Conservation (phyloP, 2,797 vertebrate genomes). For the Scleropages formosus region DNA sequence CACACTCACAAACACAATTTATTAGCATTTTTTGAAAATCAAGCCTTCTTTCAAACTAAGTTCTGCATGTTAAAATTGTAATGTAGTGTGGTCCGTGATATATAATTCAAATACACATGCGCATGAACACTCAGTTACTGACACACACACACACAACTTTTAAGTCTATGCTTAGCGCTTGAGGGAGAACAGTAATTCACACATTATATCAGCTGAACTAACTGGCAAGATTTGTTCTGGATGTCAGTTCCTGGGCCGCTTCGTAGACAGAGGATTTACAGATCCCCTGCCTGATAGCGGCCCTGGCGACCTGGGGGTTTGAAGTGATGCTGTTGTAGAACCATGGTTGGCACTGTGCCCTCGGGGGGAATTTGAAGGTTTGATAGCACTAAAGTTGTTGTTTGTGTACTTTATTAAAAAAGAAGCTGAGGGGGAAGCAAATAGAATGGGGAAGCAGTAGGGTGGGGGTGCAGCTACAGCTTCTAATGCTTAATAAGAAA, state of each 20-base stretch:
- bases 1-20: no score
- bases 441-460: neutral
- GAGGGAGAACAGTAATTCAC: slow-evolving; percentile 40
- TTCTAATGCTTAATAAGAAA: neutral
- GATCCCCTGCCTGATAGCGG: slow-evolving; percentile 40
- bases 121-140: neutral
- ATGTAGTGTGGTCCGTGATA: neutral
- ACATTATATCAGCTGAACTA: slow-evolving; percentile 40
- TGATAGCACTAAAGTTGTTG: slow-evolving; percentile 15
- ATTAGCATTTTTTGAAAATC: no score
- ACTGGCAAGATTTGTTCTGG: slow-evolving; percentile 43
- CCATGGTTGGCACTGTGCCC: slow-evolving; percentile 27
- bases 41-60: no score
- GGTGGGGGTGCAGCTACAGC: neutral
- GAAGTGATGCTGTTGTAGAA: slow-evolving; percentile 36
- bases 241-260: slow-evolving; percentile 40
- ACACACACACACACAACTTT: neutral
- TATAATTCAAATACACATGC: slow-evolving; percentile 10
- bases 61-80: no score
- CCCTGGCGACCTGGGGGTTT: slow-evolving; percentile 38
- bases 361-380: slow-evolving; percentile 2
- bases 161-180: slow-evolving; percentile 30
- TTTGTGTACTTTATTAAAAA: slow-evolving; percentile 12
- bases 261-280: slow-evolving; percentile 42
- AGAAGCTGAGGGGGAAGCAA: neutral